Percentiles rank a stretch among this genome's conserved stretches.
Conservation (phyloP, 2,888 invertebrate species). For the Lycia hirtaria region DNA sequence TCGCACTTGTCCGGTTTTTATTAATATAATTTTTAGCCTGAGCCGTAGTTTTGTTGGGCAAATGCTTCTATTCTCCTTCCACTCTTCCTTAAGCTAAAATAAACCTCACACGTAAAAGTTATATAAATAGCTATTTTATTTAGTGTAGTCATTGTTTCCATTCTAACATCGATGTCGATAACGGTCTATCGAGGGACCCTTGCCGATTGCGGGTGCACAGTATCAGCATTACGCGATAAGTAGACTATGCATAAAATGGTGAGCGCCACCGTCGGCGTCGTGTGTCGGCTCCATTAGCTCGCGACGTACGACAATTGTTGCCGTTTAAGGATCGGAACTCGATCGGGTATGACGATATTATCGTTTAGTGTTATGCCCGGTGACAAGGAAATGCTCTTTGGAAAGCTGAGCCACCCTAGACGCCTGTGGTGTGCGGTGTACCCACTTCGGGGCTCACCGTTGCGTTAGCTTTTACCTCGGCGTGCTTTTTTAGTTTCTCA, state of each 20-base stretch:
- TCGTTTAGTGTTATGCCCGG: slow-evolving; percentile 81
- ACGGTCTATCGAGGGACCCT: slow-evolving; percentile 21
- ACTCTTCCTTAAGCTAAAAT: too few species aligned
- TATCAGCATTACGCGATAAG: slow-evolving; percentile 49
- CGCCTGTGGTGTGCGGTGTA: slow-evolving; percentile 52
- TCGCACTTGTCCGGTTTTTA: too few species aligned
- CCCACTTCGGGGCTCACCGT: slow-evolving; percentile 31
- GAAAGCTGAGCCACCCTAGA: slow-evolving; percentile 57
- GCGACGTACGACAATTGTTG: slow-evolving; percentile 75
- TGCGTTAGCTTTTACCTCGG: slow-evolving; percentile 22
- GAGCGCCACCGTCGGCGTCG: slow-evolving; percentile 19
- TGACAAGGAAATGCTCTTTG: slow-evolving; percentile 83
- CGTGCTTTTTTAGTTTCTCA: slow-evolving; percentile 8
- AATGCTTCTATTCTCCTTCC: too few species aligned
- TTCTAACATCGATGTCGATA: slow-evolving; percentile 13
- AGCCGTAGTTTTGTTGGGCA: too few species aligned
- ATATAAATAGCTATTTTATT: slow-evolving; percentile 1
- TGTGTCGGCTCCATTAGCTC: slow-evolving; percentile 69
- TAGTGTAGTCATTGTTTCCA: slow-evolving; percentile 17
- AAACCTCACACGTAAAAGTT: too few species aligned
- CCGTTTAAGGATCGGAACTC: slow-evolving; percentile 76
- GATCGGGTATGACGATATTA: slow-evolving; percentile 75
- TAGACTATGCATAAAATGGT: slow-evolving; percentile 65
- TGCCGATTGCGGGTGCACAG: slow-evolving; percentile 40
- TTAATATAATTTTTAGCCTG: too few species aligned